Evolutionary conservation across 2,888 invertebrate genomes (phyloP).

Genomic region (Athalia rosae): DNA sequence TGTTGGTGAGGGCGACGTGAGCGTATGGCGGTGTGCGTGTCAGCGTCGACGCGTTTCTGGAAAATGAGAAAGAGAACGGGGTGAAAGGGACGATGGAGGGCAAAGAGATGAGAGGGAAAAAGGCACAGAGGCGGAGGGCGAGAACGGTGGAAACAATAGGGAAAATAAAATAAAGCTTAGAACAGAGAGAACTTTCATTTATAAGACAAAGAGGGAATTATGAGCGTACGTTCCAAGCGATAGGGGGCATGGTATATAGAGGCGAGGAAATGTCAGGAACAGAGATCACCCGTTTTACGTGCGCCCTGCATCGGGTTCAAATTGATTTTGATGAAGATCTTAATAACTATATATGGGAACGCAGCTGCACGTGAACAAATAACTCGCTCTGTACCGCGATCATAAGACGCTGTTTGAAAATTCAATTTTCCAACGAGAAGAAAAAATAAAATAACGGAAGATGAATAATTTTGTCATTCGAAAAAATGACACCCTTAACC

Average conservation of each 20-base stretch:
- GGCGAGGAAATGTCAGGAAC: constrained; percentile 30
- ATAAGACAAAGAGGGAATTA: constrained; percentile 44
- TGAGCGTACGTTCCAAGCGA: constrained; percentile 27
- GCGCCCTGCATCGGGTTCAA: background rate
- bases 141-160: constrained; percentile 68
- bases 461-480: constrained; percentile 25
- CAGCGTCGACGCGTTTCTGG: constrained; percentile 58
- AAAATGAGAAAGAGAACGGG: constrained; percentile 63
- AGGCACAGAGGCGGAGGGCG: constrained; percentile 51
- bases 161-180: constrained; percentile 70
- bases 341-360: background rate
- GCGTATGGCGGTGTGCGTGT: constrained; percentile 46
- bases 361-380: background rate
- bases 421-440: background rate
- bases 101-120: background rate
- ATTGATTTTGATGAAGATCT: background rate
- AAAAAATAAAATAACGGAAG: constrained; percentile 1
- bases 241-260: constrained; percentile 10
- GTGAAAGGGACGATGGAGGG: background rate
- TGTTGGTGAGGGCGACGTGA: constrained; percentile 31
- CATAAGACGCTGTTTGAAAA: constrained; percentile 1
- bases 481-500: constrained; percentile 24
- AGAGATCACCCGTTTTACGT: constrained; percentile 17
- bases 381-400: background rate
- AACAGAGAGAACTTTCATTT: constrained; percentile 45